Conservation (phyloP, 2,797 vertebrate genomes). For the Australoheros facetus region DNA sequence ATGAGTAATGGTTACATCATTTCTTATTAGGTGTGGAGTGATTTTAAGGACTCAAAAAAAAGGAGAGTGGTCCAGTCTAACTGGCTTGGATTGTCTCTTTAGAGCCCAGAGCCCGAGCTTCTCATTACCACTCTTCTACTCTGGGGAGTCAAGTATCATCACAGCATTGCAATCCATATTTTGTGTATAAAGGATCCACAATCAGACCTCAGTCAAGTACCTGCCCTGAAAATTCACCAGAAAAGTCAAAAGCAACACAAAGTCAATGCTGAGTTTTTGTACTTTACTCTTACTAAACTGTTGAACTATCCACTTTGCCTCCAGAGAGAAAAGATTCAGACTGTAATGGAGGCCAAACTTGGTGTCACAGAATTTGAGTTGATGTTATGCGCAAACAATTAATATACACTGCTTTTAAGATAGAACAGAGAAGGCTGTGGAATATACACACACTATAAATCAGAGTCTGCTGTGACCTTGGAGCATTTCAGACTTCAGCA, state of each 20-base stretch:
- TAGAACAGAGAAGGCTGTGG: background rate
- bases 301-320: background rate
- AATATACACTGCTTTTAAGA: background rate
- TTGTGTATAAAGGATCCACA: constrained; percentile 14
- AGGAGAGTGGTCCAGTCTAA: constrained; percentile 9
- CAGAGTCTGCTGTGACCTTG: background rate
- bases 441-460: constrained; percentile 1
- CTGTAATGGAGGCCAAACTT: background rate
- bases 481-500: background rate
- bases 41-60: constrained; percentile 27
- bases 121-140: constrained; percentile 21
- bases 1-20: constrained; percentile 51
- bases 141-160: constrained; percentile 35
- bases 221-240: constrained; percentile 1
- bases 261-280: background rate
- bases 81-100: constrained; percentile 29
- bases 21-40: constrained; percentile 28
- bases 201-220: background rate
- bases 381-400: background rate
- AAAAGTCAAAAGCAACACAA: background rate
- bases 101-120: constrained; percentile 13
- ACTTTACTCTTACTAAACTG: background rate
- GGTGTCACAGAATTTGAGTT: background rate
- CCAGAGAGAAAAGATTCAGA: background rate
- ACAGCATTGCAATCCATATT: constrained; percentile 35